Evolutionary conservation across 2,113 vertebrate genomes (phyloP), one percentile per base, ranked within the genome.

Genomic region (Triplophysa tibetana): DNA sequence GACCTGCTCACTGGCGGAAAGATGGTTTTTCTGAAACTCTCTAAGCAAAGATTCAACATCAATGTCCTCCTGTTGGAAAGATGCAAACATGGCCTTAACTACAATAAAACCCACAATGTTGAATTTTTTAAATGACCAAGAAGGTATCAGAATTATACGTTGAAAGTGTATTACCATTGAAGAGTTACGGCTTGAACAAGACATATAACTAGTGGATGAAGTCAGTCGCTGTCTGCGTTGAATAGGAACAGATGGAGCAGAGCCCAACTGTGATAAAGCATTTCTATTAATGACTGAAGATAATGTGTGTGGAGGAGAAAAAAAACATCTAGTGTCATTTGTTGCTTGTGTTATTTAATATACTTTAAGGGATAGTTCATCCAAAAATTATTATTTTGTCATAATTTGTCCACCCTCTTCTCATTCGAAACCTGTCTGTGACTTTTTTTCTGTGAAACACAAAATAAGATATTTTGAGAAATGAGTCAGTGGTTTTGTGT

Each of bases 31-130:
- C 33, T 74, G 78, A 63, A 81, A 84, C 29, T 33, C 63, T 84
- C 63, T 78, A 26, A 84, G 74, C 63, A 84, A 63, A 26, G 68
- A 84, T 2, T 17, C 54, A 4, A 78, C 60, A 38, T 81, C 80
- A 16, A 62, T 78, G 17, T 78, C 78, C 26, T 81, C 82, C 78
- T 84, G 72, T 58, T 66, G 52, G 8, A 17, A 38, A 72, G 21
- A 64, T 58, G 9, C 8, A 70, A 48, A 75, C 2, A 17, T 0
- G 56, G 11, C 2, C 16, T 54, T 8, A 52, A 10, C 4, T 48
- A 54, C 14, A 17, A 56, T 7, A 17, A 16, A 56, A 56, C 7
- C 7, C 52, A 8, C 7, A 19, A 10, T 12, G 43, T 12, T 12
- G 43, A 45, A 10, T 11, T 45, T 11, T 45, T n/a, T 3, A 58